Evolutionary conservation across 1,140 invertebrate species (phyloP), one percentile per base, ranked within the genome.

Genomic region (Drosophila melanica): DNA sequence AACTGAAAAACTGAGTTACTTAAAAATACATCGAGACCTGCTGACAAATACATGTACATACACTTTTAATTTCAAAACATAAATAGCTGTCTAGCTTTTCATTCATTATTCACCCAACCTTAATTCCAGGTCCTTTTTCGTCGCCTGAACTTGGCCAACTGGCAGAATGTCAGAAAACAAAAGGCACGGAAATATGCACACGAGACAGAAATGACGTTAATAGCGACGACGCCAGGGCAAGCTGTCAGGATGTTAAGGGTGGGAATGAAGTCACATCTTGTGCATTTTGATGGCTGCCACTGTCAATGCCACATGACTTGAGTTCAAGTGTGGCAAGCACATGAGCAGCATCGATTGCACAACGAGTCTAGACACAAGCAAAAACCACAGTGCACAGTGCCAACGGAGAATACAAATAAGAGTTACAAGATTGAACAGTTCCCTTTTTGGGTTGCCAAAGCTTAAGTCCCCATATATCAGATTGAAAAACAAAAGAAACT

Each of bases 221-320:
- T 48, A 30, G 16, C 60, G 16, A 57, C 37, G 27, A 16, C 41
- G 39, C 10, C 33, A 64, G 20, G 23, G 10, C 14, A 0, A 16
- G 11, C 11, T 20, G 37, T 1, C 11, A 16, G 23, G 41, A 20
- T 44, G 16, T 3, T 16, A 9, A 50, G 10, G 5, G 60, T 35
- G 57, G 23, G 16, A 37, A 23, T 48, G 16, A 51, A 68, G 23
- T 27, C 48, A 45, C 33, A 44, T 47, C 48, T 12, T 51, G 58
- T 54, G 66, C 66, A 54, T 42, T 62, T 62, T 41, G 66, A 33
- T 65, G 62, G 37, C 51, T 50, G 55, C 18, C 47, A 20, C 33
- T 53, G 44, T 10, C 55, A 30, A 44, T 57, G 51, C 27, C 51
- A 55, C 63, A 39, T 37, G 35, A 53, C 23, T 42, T 23, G 27